Conservation (phyloP, 2,888 invertebrate genomes). For the Brachynemurus nebulosus region DNA sequence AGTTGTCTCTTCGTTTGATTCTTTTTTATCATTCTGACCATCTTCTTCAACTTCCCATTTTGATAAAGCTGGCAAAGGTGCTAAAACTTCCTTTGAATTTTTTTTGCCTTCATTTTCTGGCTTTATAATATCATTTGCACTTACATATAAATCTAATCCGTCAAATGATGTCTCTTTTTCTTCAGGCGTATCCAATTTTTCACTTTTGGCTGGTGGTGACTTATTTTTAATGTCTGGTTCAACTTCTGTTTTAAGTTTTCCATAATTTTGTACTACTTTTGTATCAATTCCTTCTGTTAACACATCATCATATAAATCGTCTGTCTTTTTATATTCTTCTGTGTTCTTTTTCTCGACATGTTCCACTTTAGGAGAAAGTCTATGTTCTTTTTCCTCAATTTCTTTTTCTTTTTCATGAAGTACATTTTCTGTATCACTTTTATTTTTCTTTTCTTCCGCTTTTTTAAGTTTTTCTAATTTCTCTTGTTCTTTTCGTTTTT, state of each 20-base stretch:
- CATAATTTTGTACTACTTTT: slow-evolving; percentile 41
- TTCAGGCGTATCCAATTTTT: slow-evolving; percentile 26
- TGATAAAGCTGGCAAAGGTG: slow-evolving; percentile 63
- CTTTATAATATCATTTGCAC: slow-evolving; percentile 39
- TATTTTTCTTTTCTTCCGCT: slow-evolving; percentile 40
- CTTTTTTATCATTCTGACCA: slow-evolving; percentile 31
- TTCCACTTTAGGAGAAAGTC: slow-evolving; percentile 34
- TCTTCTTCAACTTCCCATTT: slow-evolving; percentile 78
- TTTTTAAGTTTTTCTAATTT: slow-evolving; percentile 42
- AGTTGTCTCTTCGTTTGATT: slow-evolving; percentile 24
- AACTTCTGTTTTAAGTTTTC: slow-evolving; percentile 30
- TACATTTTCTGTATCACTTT: slow-evolving; percentile 27
- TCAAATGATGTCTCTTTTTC: slow-evolving; percentile 40
- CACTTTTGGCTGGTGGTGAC: slow-evolving; percentile 15
- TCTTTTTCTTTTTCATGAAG: slow-evolving; percentile 25
- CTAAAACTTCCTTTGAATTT: slow-evolving; percentile 44
- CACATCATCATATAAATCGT: slow-evolving; percentile 40
- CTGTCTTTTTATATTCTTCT: slow-evolving; percentile 26
- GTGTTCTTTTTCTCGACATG: slow-evolving; percentile 30
- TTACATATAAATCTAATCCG: slow-evolving; percentile 44
- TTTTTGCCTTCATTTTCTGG: slow-evolving; percentile 31
- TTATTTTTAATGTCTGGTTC: slow-evolving; percentile 21
- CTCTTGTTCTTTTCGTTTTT: slow-evolving; percentile 38
- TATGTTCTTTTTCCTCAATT: slow-evolving; percentile 21
- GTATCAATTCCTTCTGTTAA: slow-evolving; percentile 39